phyloP scores from a whole-genome alignment of 1,140 invertebrate genomes.

The Coboldia fuscipes region DNA sequence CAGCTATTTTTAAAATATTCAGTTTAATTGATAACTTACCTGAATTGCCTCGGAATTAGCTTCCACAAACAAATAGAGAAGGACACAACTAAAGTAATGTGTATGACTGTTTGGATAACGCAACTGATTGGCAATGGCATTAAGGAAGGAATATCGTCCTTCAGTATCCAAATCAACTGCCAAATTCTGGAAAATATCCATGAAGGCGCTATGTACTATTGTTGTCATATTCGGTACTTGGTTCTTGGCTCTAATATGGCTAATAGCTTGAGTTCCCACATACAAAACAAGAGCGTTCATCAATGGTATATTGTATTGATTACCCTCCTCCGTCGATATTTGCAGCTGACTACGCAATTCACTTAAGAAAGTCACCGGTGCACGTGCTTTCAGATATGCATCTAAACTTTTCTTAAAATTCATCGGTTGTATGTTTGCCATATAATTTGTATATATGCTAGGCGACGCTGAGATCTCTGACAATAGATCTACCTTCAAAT shows the following conservation, averaged over 20 bases:
- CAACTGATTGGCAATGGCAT: slow-evolving; percentile 95
- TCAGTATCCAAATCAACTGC: slow-evolving; percentile 95
- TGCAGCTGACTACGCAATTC: slow-evolving; percentile 81
- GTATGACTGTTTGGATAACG: slow-evolving; percentile 98
- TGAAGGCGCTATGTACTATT: slow-evolving; percentile 90
- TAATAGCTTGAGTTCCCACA: slow-evolving; percentile 91
- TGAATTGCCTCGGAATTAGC: slow-evolving; percentile 94
- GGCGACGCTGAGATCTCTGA: slow-evolving; percentile 68
- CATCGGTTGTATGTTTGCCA: slow-evolving; percentile 63
- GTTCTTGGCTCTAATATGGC: slow-evolving; percentile 64
- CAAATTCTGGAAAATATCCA: slow-evolving; percentile 99
- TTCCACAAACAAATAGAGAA: slow-evolving; percentile 94
- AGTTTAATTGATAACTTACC: too few relatives aligned
- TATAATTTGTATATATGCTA: slow-evolving; percentile 75
- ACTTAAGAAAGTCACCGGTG: slow-evolving; percentile 87
- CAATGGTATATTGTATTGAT: slow-evolving; percentile 83
- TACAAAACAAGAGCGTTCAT: slow-evolving; percentile 96
- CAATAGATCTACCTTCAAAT: slow-evolving; percentile 89
- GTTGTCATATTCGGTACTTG: slow-evolving; percentile 86
- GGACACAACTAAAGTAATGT: slow-evolving; percentile 95
- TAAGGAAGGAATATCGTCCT: slow-evolving; percentile 89
- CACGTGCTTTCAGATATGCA: slow-evolving; percentile 82
- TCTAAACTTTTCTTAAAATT: slow-evolving; percentile 91
- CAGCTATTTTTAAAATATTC: too few relatives aligned
- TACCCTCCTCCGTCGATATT: slow-evolving; percentile 61